Evolutionary conservation across 2,888 invertebrate genomes (phyloP).

Genomic region (Chymomyza amoena): DNA sequence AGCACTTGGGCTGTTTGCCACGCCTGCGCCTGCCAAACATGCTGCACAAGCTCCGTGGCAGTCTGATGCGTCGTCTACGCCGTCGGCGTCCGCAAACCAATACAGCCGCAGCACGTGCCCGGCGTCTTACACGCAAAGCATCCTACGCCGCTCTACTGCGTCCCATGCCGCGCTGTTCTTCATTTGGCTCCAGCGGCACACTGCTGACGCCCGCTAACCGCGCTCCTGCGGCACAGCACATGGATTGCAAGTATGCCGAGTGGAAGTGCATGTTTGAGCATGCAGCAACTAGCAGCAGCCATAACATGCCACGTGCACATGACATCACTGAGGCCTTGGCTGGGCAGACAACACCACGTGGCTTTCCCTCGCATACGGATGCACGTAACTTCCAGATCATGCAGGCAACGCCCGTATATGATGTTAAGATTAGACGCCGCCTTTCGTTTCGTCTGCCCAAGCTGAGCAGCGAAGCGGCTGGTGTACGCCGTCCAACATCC

Average conservation of each 20-base stretch:
- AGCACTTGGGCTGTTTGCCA: constrained; percentile 24
- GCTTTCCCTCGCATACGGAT: constrained; percentile 69
- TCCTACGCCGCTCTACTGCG: constrained; percentile 35
- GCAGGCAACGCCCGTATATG: constrained; percentile 28
- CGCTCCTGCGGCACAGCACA: background rate
- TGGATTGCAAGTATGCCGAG: constrained; percentile 45
- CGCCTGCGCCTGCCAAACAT: constrained; percentile 20
- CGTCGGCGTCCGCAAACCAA: background rate
- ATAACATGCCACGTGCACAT: constrained; percentile 6
- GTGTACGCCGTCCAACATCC: constrained; percentile 32
- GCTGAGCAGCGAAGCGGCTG: background rate
- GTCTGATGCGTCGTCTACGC: constrained; percentile 12
- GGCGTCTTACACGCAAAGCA: constrained; percentile 13
- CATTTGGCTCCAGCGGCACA: constrained; percentile 48
- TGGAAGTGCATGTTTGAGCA: constrained; percentile 63
- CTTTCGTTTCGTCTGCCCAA: constrained; percentile 51
- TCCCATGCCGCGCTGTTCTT: constrained; percentile 65
- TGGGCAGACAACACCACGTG: constrained; percentile 64
- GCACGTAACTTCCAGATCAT: constrained; percentile 30
- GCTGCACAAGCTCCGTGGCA: constrained; percentile 34
- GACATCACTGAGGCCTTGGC: constrained; percentile 58
- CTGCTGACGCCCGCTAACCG: constrained; percentile 32
- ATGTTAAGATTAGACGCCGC: constrained; percentile 34
- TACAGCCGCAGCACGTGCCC: background rate
- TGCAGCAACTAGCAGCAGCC: background rate